phyloP scores from a whole-genome alignment of 2,797 vertebrate genomes.

The Helarctos malayanus region DNA sequence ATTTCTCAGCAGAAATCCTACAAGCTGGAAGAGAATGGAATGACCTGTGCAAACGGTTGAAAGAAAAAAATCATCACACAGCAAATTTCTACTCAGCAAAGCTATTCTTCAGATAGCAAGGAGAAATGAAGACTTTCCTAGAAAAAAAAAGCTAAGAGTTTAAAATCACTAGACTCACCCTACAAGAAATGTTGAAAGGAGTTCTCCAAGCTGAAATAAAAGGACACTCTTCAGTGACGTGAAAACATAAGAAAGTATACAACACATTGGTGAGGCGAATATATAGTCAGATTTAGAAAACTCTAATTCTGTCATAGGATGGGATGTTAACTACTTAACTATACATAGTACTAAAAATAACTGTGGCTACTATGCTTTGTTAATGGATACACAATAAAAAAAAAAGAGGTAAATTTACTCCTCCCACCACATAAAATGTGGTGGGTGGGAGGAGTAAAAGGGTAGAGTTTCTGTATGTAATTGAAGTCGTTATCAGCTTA shows the following conservation, averaged over 20 bases:
- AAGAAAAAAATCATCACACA: background rate
- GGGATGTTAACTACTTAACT: background rate
- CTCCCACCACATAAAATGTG: background rate
- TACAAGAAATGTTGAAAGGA: background rate
- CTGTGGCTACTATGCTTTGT: background rate
- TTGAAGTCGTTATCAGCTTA: background rate
- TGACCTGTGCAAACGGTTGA: background rate
- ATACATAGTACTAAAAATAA: background rate
- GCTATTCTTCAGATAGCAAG: background rate
- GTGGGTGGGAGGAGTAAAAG: background rate
- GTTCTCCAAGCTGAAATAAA: background rate
- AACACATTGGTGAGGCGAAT: background rate
- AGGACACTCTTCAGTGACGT: background rate
- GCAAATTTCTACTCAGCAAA: background rate
- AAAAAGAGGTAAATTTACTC: background rate
- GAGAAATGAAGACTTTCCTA: background rate
- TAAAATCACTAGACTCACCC: background rate
- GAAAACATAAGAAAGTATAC: background rate
- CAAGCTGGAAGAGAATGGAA: background rate
- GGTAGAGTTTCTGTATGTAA: background rate
- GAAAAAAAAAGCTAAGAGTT: background rate
- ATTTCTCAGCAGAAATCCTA: constrained; percentile 1
- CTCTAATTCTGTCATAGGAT: background rate
- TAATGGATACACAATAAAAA: background rate
- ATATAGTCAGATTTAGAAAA: background rate